phyloP scores from a whole-genome alignment of 2,797 vertebrate species.

The Cuculus canorus region DNA sequence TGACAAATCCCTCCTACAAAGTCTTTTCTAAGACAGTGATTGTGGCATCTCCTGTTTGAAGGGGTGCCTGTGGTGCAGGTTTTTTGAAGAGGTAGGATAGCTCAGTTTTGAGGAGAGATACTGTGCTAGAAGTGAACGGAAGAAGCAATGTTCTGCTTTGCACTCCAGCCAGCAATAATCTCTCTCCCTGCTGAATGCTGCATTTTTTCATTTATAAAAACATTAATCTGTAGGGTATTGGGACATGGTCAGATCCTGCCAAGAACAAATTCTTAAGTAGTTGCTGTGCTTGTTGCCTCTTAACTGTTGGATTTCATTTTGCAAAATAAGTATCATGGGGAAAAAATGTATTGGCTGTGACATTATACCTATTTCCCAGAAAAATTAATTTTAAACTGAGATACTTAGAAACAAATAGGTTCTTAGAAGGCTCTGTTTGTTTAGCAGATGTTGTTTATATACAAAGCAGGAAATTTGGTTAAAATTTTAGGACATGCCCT shows the following conservation, averaged over 20 bases:
- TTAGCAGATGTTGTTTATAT: conserved; percentile 1
- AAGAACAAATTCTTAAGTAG: conserved; percentile 77
- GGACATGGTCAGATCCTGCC: conserved; percentile 66
- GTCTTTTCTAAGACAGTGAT: background rate
- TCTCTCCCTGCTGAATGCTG: conserved; percentile 54
- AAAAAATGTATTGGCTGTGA: conserved; percentile 62
- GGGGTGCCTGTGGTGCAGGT: background rate
- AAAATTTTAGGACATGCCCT: background rate
- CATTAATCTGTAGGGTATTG: conserved; percentile 66
- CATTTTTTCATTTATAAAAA: conserved; percentile 68
- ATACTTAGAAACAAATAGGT: conserved; percentile 17
- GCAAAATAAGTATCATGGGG: conserved; percentile 54
- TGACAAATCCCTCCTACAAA: background rate
- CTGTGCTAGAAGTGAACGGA: background rate
- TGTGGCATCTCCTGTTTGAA: background rate
- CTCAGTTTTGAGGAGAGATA: background rate
- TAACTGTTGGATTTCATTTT: conserved; percentile 67
- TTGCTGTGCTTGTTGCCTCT: conserved; percentile 65
- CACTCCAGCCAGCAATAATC: conserved; percentile 46
- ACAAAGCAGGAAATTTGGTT: background rate
- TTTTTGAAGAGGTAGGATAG: background rate
- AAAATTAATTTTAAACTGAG: conserved; percentile 45
- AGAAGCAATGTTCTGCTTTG: conserved; percentile 20
- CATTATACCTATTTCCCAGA: conserved; percentile 30
- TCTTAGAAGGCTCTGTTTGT: conserved; percentile 50